Evolutionary conservation across 2,113 vertebrate species (phyloP).

Genomic region (Grus americana): DNA sequence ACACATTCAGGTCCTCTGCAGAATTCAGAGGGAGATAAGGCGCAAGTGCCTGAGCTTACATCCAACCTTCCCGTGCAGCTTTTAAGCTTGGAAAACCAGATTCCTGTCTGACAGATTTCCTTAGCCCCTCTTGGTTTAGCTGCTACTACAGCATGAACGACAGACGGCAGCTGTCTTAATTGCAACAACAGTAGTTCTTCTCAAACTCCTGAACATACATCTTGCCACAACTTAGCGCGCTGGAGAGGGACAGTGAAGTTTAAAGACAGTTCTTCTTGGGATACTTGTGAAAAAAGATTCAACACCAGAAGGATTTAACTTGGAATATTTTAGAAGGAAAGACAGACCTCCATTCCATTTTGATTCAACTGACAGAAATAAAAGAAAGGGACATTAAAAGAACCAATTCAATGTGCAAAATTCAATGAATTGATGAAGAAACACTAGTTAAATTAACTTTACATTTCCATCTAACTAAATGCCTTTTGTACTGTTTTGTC

Average conservation of each 20-base stretch:
- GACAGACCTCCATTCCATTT: background rate
- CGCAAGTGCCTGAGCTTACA: background rate
- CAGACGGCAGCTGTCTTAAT: background rate
- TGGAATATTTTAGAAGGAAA: background rate
- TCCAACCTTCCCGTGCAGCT: background rate
- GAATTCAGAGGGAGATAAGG: background rate
- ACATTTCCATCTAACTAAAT: background rate
- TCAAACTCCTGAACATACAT: background rate
- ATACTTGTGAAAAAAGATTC: background rate
- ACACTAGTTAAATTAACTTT: background rate
- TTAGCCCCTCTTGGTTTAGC: background rate
- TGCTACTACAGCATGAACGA: background rate
- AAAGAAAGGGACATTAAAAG: background rate
- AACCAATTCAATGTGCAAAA: background rate
- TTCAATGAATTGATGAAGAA: background rate
- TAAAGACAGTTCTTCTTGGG: background rate
- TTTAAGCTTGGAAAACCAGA: background rate
- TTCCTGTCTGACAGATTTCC: background rate
- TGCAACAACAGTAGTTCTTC: background rate
- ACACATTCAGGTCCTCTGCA: accelerated
- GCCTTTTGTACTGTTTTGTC: background rate
- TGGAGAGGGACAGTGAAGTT: background rate
- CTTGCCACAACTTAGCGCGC: background rate
- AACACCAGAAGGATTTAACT: background rate
- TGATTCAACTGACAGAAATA: background rate